A percentile compares a stretch with the other conserved stretches of the same genome.
phyloP scores from a whole-genome alignment of 1,140 invertebrate species.

The Tyrophagus putrescentiae region DNA sequence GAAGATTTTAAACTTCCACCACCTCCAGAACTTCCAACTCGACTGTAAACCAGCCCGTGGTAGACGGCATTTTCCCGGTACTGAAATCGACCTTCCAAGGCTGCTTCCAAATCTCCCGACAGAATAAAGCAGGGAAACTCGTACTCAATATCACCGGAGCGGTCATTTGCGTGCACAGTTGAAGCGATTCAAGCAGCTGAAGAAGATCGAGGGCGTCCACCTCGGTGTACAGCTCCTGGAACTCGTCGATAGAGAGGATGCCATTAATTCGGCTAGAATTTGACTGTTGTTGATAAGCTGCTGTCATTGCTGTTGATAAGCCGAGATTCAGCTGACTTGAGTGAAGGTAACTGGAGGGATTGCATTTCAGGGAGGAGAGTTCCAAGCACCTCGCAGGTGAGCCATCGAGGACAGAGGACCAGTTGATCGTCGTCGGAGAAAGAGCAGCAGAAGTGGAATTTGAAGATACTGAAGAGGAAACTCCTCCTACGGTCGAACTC shows the following conservation, averaged over 20 bases:
- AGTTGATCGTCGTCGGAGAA: conserved; percentile 45
- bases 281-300: conserved; percentile 30
- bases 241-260: conserved; percentile 59
- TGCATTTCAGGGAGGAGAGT: conserved; percentile 51
- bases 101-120: conserved; percentile 50
- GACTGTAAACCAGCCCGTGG: conserved; percentile 46
- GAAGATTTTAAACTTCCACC: conserved; percentile 27
- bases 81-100: conserved; percentile 52
- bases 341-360: conserved; percentile 33
- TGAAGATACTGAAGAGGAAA: no score
- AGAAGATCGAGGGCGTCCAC: conserved; percentile 54
- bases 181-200: conserved; percentile 49
- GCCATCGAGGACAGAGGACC: conserved; percentile 55
- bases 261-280: conserved; percentile 55
- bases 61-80: conserved; percentile 44
- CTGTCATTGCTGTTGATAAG: not conserved
- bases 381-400: conserved; percentile 53
- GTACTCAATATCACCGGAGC: conserved; percentile 54
- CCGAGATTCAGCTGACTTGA: not conserved
- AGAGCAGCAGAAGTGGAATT: no score
- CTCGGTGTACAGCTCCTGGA: conserved; percentile 56
- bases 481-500: no score
- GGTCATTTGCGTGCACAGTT: conserved; percentile 58
- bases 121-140: conserved; percentile 67
- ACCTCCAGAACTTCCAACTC: conserved; percentile 34